These are phyloP conservation scores for Pardosa pseudoannulata DNA, from an alignment of 2,888 invertebrate genomes.

Conservation along the genomic window DNA sequence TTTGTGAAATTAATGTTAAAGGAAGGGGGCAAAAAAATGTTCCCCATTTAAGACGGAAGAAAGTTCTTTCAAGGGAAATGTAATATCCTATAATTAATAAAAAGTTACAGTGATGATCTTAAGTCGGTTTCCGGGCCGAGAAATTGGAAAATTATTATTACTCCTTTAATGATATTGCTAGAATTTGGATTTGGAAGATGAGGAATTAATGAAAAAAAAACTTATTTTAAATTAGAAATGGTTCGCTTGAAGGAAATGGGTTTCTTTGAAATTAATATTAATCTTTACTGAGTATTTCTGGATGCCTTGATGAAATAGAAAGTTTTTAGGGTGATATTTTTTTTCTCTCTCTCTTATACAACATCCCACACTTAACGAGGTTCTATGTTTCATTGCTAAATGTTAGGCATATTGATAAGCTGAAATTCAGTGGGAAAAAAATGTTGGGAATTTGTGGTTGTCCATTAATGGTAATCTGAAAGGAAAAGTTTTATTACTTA, in stretches of 20 bases:
- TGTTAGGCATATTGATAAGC: neutral
- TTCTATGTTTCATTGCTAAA: neutral
- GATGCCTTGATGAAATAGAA: constrained; percentile 1
- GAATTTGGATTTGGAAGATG: constrained; percentile 57
- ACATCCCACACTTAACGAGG: neutral
- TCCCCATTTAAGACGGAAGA: neutral
- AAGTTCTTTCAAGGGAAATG: constrained; percentile 40
- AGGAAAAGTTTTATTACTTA: constrained; percentile 2
- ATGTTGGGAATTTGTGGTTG: neutral
- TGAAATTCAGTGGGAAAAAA: neutral
- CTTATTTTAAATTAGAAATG: constrained; percentile 69
- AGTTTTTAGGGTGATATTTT: neutral
- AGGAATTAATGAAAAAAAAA: constrained; percentile 68
- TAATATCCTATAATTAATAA: constrained; percentile 71
- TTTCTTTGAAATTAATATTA: constrained; percentile 60
- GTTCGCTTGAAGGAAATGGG: constrained; percentile 53
- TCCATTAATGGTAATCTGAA: neutral
- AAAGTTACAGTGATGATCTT: constrained; percentile 63
- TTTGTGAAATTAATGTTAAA: constrained; percentile 53
- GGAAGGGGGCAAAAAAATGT: neutral
- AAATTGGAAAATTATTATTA: constrained; percentile 71
- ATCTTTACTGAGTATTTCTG: constrained; percentile 27
- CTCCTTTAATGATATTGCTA: constrained; percentile 57
- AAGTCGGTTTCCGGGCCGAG: constrained; percentile 37
- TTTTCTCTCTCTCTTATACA: neutral